Base-by-base conservation (phyloP, 2,113 vertebrate genomes). In the Meleagris gallopavo region DNA sequence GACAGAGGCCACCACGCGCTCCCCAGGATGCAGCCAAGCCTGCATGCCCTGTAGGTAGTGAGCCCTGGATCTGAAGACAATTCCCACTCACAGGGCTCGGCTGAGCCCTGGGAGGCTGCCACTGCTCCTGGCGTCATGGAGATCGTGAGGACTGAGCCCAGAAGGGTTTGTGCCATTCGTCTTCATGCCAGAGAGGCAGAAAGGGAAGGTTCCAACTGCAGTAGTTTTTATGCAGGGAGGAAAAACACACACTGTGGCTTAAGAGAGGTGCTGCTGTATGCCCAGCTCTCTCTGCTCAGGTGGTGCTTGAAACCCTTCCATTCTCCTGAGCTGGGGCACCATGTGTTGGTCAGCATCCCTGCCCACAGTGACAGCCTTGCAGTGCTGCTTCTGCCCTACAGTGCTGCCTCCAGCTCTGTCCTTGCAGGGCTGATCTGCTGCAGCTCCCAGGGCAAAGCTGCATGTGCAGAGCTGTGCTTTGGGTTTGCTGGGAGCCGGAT, bases 41-140 rank as follows among this genome's bases (percentile, higher is more conserved):
- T 62, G 57, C 5, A 10, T 12, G n/a, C n/a, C 16, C 62, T 0
- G 3, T 8, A 41, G 48, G 66, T 11, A 67, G 36, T 0, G 20
- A 70, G 16, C 20, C 11, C 24, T 36, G 29, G 40, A 34, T 19
- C 20, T 10, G 45, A 58, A 45, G 32, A 27, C 2, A 0, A 10
- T 41, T 38, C 18, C 52, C 32, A 45, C 52, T 48, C 9, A 0
- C 0, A 0, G 38, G 32, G 13, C 61, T 64, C 40, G 25, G 61
- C 61, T 64, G 61, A 64, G 25, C 36, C 61, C 5, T 16, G 25
- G 25, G 36, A 11, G 7, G 16, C 61, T 64, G 61, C 24, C 11
- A 7, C 38, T 25, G 36, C 36, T 62, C 36, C 61, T 64, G 38
- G 34, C 3, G 15, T 62, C 38, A 58, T 58, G 30, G 10, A 7